Evolutionary conservation across 1,140 invertebrate genomes (phyloP), one percentile per base, ranked within the genome.

Genomic region (Drosophila nebulosa): DNA sequence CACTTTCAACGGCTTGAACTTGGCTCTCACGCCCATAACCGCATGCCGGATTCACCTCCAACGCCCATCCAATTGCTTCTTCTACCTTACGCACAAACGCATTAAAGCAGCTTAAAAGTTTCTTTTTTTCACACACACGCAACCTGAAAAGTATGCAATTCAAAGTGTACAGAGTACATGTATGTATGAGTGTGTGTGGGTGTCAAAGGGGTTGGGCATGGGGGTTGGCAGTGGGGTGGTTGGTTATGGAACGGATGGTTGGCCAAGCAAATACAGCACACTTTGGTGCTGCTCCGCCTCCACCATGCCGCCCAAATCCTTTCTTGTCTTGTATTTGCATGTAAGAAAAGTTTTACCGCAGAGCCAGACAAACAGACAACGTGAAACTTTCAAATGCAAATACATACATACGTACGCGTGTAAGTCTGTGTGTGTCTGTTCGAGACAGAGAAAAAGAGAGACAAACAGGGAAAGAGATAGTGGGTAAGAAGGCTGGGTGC

Each of bases 1-100:
- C 81, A 85, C 81, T 85, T 86, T 78, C 81, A 86, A 75, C 74
- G 83, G 81, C 83, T 85, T 88, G 81, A 88, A 85, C 81, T 85
- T 81, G 81, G 78, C 70, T 77, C 65, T 39, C 39, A 59, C 36
- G 2, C 57, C 52, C 55, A 32, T 59, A 59, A 62, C 51, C 72
- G 32, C 72, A 74, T 16, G 18, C 2, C 71, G 14, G 18, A 10
- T 26, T 50, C n/a, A 16, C 3, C 22, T n/a, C 21, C 36, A 5
- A 30, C 5, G n/a, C 46, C 10, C 4, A 21, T 16, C 27, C 56
- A 42, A 14, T 16, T 5, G n/a, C 46, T 52, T 12, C 26, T 60
- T 4, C 21, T 59, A 36, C 61, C 59, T 74, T 85, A 85, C 83
- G 81, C 81, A 85, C 78, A 71, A 86, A 88, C 81, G 83, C 81